Percentiles rank a stretch among this genome's conserved stretches.
These are phyloP conservation scores for Caenorhabditis sp. DNA, from an alignment of 2,888 invertebrate genomes.

Conservation along the genomic window DNA sequence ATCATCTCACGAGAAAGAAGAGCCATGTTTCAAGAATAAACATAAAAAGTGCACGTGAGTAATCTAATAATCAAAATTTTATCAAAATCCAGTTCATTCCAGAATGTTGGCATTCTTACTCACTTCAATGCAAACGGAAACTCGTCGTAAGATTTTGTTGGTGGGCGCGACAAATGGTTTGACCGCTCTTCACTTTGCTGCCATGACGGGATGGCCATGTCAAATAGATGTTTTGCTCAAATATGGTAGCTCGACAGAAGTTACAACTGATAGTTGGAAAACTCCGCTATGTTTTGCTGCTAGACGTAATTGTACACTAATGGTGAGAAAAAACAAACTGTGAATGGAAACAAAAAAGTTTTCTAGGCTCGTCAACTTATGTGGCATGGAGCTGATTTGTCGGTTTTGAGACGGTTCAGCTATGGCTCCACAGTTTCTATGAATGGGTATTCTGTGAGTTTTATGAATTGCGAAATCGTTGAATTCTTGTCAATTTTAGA, in stretches of 20 bases:
- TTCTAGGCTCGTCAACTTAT: slow-evolving; percentile 30
- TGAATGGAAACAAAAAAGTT: no score
- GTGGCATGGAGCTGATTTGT: slow-evolving; percentile 41
- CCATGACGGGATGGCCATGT: slow-evolving; percentile 32
- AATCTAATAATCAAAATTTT: no score
- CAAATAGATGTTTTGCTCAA: slow-evolving; percentile 35
- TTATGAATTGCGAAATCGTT: no score
- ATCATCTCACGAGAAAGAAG: background rate
- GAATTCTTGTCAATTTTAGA: background rate
- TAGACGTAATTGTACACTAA: slow-evolving; percentile 8
- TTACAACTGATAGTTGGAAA: slow-evolving; percentile 2
- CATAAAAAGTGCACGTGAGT: slow-evolving; percentile 28
- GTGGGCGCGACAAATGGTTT: slow-evolving; percentile 6
- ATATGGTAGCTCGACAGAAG: slow-evolving; percentile 6
- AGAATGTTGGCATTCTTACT: slow-evolving; percentile 21
- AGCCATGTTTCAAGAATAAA: slow-evolving; percentile 10
- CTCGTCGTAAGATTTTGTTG: slow-evolving; percentile 2
- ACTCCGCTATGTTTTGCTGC: slow-evolving; percentile 20
- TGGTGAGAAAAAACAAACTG: no score
- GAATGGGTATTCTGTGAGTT: background rate
- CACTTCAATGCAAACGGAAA: background rate
- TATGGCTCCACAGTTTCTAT: background rate
- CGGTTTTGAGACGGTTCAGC: background rate
- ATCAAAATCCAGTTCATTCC: background rate
- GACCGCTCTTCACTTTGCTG: slow-evolving; percentile 21